A percentile compares a stretch with the other conserved stretches of the same genome.
Conservation (phyloP, 2,113 vertebrate species). For the Pholis gunnellus region DNA sequence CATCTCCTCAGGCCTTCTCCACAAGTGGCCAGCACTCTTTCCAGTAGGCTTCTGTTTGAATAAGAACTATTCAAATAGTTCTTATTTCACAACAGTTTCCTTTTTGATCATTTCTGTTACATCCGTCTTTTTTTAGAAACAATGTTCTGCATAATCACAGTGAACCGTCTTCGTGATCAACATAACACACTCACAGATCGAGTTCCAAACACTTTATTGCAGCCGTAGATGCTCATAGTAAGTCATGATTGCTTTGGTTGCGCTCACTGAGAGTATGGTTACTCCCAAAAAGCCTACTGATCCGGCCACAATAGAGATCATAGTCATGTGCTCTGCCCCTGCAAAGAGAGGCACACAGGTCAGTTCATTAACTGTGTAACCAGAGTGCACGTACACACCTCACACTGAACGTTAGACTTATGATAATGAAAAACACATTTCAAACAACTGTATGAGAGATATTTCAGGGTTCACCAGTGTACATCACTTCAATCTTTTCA, state of each 20-base stretch:
- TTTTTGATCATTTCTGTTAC: neutral
- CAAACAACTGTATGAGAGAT: neutral
- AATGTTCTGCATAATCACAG: neutral
- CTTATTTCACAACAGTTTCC: neutral
- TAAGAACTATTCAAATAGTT: neutral
- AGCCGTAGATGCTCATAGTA: slow-evolving; percentile 50
- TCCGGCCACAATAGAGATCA: slow-evolving; percentile 60
- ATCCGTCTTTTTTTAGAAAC: neutral
- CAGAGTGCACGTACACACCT: neutral
- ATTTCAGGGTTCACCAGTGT: neutral
- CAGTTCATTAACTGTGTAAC: neutral
- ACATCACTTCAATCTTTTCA: neutral
- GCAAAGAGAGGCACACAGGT: slow-evolving; percentile 38
- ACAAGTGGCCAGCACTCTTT: slow-evolving; percentile 97
- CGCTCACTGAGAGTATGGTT: slow-evolving; percentile 53
- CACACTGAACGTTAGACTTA: neutral
- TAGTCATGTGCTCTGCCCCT: slow-evolving; percentile 62
- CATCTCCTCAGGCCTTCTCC: slow-evolving; percentile 90
- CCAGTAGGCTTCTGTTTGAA: slow-evolving; percentile 88
- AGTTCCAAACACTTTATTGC: slow-evolving; percentile 59
- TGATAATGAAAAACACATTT: neutral
- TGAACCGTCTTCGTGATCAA: neutral
- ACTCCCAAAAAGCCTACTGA: slow-evolving; percentile 60
- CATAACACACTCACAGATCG: neutral
- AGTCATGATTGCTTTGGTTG: slow-evolving; percentile 66